These are phyloP conservation scores for Sitodiplosis mosellana DNA, from an alignment of 1,140 invertebrate genomes.

Conservation along the genomic window DNA sequence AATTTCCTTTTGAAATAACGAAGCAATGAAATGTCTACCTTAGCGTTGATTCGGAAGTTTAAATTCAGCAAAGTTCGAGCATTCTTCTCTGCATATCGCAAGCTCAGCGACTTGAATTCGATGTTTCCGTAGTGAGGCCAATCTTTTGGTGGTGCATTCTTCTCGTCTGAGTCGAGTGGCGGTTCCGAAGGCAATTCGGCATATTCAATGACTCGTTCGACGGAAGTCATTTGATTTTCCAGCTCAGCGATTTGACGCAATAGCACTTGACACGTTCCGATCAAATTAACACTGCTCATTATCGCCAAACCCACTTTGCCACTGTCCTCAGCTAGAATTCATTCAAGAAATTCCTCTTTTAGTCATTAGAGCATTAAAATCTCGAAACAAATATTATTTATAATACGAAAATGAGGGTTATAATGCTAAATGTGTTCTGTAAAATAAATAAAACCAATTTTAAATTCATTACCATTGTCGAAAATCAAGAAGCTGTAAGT, in stretches of 20 bases:
- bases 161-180: conserved; percentile 29
- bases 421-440: too few relatives aligned
- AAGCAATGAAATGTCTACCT: conserved; percentile 12
- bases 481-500: conserved; percentile 33
- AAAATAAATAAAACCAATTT: not conserved
- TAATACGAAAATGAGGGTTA: too few relatives aligned
- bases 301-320: too few relatives aligned
- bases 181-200: conserved; percentile 44
- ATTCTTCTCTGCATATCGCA: conserved; percentile 41
- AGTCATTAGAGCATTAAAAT: not conserved
- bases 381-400: too few relatives aligned
- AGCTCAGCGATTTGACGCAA: conserved; percentile 65
- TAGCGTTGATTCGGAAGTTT: too few relatives aligned
- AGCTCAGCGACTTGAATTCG: too few relatives aligned
- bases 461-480: conserved; percentile 2
- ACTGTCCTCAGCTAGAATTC: conserved; percentile 21
- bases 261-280: conserved; percentile 76
- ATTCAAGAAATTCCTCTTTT: not conserved
- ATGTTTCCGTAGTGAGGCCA: conserved; percentile 57
- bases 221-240: conserved; percentile 78
- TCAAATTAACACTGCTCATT: conserved; percentile 59
- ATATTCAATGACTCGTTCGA: too few relatives aligned
- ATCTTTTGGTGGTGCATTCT: conserved; percentile 27
- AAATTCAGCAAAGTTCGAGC: conserved; percentile 53
- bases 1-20: not conserved